These are phyloP conservation scores for Sycophila texana DNA, from an alignment of 2,888 invertebrate genomes.

Conservation along the genomic window DNA sequence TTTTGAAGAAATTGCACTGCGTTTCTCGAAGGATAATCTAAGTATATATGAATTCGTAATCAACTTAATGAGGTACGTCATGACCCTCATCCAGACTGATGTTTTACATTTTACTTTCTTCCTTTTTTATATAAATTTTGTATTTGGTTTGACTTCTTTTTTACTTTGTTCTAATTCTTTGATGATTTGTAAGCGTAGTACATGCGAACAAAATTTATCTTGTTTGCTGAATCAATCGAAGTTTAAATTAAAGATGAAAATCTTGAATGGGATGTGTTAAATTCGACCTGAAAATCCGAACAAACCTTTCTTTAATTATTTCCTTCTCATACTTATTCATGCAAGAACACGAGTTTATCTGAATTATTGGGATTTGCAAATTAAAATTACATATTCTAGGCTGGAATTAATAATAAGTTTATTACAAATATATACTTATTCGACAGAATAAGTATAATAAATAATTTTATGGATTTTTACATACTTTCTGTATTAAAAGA, in stretches of 20 bases:
- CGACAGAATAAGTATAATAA: too few species aligned
- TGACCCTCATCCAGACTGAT: background rate
- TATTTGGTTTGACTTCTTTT: background rate
- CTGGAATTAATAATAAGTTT: background rate
- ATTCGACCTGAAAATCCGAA: constrained; percentile 3
- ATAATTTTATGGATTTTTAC: too few species aligned
- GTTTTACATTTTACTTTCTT: background rate
- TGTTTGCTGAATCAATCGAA: constrained; percentile 8
- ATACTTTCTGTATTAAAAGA: too few species aligned
- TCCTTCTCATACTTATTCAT: constrained; percentile 17
- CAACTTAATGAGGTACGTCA: background rate
- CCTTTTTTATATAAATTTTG: background rate
- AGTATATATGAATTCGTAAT: background rate
- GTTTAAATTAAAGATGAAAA: constrained; percentile 28
- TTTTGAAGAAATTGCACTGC: background rate
- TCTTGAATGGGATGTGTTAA: background rate
- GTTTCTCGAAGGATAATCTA: background rate
- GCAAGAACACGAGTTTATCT: background rate
- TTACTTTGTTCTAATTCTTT: background rate
- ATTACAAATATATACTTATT: too few species aligned
- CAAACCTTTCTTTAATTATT: constrained; percentile 8
- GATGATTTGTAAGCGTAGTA: background rate
- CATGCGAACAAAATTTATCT: constrained; percentile 15
- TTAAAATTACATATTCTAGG: background rate
- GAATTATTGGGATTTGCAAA: background rate